A percentile compares a stretch with the other conserved stretches of the same genome.
Evolutionary conservation across 2,888 invertebrate species (phyloP).

Genomic region (Metallyticus violacea): DNA sequence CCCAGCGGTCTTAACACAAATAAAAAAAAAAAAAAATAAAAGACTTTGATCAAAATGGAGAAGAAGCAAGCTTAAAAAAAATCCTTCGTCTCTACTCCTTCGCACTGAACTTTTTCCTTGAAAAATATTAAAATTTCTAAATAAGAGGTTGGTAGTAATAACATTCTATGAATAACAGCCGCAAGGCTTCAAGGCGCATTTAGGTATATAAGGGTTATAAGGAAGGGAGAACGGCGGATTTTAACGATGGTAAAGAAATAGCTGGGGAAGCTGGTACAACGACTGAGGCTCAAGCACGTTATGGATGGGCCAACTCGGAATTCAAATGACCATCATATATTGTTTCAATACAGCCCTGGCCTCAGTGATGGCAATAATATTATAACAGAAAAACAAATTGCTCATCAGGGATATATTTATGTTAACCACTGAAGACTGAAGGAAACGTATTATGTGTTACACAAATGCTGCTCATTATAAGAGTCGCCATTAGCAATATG

Average conservation of each 20-base stretch:
- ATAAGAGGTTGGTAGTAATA: constrained; percentile 22
- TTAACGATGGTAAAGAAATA: neutral
- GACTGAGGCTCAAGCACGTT: neutral
- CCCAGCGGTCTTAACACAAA: constrained; percentile 20
- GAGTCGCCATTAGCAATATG: too few relatives aligned
- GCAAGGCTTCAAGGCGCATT: constrained; percentile 13
- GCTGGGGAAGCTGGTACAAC: neutral
- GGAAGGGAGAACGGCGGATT: neutral
- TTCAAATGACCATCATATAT: neutral
- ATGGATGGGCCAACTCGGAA: neutral
- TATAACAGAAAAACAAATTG: neutral
- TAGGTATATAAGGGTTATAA: neutral
- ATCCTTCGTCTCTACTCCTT: constrained; percentile 2
- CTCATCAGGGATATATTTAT: neutral
- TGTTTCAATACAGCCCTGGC: neutral
- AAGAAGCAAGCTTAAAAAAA: neutral
- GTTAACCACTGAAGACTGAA: neutral
- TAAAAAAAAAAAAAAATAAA: neutral
- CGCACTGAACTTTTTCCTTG: constrained; percentile 2
- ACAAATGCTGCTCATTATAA: too few relatives aligned
- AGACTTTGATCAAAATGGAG: neutral
- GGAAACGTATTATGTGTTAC: too few relatives aligned
- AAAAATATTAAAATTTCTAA: constrained; percentile 2
- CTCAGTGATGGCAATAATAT: too few relatives aligned
- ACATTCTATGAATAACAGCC: constrained; percentile 23